Conservation (phyloP, 1,140 invertebrate genomes). For the Drosophila ficusphila region DNA sequence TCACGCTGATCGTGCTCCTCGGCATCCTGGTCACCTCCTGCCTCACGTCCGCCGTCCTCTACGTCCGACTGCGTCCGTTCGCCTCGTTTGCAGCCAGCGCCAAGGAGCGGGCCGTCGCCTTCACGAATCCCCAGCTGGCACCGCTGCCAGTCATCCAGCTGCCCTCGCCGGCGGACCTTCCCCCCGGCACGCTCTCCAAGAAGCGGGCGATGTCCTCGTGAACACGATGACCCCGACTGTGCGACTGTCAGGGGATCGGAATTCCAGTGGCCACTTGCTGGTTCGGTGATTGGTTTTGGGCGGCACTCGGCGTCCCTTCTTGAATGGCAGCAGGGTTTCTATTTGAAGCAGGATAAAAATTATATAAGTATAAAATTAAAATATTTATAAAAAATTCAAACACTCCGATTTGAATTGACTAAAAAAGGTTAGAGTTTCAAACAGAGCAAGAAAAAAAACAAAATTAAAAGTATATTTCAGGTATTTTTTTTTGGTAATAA, state of each 20-base stretch:
- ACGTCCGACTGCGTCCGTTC: slow-evolving; percentile 90
- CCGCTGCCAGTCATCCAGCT: slow-evolving; percentile 66
- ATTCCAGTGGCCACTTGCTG: slow-evolving; percentile 24
- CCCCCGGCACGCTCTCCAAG: slow-evolving; percentile 71
- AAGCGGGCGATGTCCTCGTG: slow-evolving; percentile 77
- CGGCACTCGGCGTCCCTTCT: no score
- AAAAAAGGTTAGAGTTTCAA: no score
- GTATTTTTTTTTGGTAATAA: no score
- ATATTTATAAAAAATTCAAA: no score
- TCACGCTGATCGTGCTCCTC: slow-evolving; percentile 92
- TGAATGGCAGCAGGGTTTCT: no score
- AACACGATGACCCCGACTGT: slow-evolving; percentile 23
- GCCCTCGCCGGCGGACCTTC: slow-evolving; percentile 55
- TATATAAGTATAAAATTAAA: no score
- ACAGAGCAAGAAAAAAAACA: no score
- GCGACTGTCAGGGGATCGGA: slow-evolving; percentile 7
- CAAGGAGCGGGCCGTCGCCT: slow-evolving; percentile 85
- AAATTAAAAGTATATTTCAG: no score
- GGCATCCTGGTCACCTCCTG: slow-evolving; percentile 92
- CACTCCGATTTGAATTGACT: no score
- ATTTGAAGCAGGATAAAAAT: no score
- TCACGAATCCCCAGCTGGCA: slow-evolving; percentile 82
- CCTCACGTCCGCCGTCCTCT: slow-evolving; percentile 92
- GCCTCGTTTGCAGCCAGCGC: slow-evolving; percentile 84
- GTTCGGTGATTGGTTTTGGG: no score